Base-by-base conservation (phyloP, 2,113 vertebrate species). In the Crotalus horridus region DNA sequence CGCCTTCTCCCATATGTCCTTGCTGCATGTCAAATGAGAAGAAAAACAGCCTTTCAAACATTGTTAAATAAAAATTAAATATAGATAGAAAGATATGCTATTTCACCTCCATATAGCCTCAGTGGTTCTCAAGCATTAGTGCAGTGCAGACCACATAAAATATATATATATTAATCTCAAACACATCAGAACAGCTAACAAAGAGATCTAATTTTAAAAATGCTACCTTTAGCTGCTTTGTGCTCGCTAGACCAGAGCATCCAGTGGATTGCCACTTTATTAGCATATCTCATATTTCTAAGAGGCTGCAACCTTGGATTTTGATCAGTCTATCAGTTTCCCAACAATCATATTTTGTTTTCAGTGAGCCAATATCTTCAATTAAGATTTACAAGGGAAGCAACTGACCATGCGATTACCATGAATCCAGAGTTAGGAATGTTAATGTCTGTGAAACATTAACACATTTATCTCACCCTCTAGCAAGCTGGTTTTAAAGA, bases 1-100 rank as follows among this genome's bases (percentile, higher is more conserved):
- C 99, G 98, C 98, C 99, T 98, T 98, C 99, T 98, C 98, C 99
- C 99, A 98, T 99, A 99, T 98, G 98, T 99, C 98, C 99, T 99
- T 96, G 99, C 99, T 99, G 99, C 99, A 98, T 99, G 98, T 98
- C 97, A 99, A 98, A 98, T 98, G 98, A 98, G 97, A 98, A 98
- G 98, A 97, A 98, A 98, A 97, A 98, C 94, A 98, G 96, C 97
- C 97, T 98, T 98, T 98, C 97, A 98, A 98, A 98, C 97, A 98
- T 97, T 96, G 97, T 98, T 97, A 98, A 97, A 95, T 81, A 81
- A 81, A 81, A 81, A 81, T 43, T 39, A 81, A 81, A 81, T 39
- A 81, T 39, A 81, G 33, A 81, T 21, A 81, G 74, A 81, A 69
- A 33, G 95, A 87, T 64, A 96, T 92, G 94, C 95, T 88, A 64